Evolutionary conservation across 64 coral and sea anemone genomes (phyloP).

Genomic region (Trachythela sp.): DNA sequence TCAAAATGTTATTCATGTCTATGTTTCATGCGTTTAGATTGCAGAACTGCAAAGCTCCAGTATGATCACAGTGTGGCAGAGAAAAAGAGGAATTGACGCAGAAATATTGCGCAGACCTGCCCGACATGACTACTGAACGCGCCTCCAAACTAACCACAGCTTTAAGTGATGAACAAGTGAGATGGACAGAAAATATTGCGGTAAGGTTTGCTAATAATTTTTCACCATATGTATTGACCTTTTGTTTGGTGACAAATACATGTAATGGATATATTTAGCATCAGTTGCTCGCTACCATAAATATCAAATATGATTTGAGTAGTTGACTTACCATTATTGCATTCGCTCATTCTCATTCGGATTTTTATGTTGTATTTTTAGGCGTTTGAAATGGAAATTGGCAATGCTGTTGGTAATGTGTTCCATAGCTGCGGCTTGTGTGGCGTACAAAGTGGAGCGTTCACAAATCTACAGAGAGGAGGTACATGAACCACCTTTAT

Average conservation of each 20-base stretch:
- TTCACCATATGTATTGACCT: too few relatives aligned
- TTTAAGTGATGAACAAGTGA: constrained; percentile 82
- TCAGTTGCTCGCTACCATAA: too few relatives aligned
- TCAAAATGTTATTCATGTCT: background rate
- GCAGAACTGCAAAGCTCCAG: constrained; percentile 75
- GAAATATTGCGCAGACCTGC: constrained; percentile 95
- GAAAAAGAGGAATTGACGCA: constrained; percentile 92
- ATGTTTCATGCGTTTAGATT: constrained; percentile 45
- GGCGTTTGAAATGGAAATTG: constrained; percentile 96
- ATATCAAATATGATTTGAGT: too few relatives aligned
- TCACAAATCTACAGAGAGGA: constrained; percentile 75
- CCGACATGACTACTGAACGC: constrained; percentile 83
- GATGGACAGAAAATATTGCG: constrained; percentile 94
- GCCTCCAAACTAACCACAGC: constrained; percentile 93
- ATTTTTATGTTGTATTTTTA: constrained; percentile 6
- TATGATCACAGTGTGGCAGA: constrained; percentile 86
- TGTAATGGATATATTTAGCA: too few relatives aligned
- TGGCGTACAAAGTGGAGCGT: constrained; percentile 96
- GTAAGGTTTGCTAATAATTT: constrained; percentile 52
- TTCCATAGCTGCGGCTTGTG: constrained; percentile 94
- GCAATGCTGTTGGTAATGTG: constrained; percentile 94
- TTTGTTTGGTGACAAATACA: too few relatives aligned
- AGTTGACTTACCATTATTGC: too few relatives aligned
- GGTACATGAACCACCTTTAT: too few relatives aligned
- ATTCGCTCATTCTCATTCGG: too few relatives aligned